Base-by-base conservation (phyloP, 2,113 vertebrate species). In the Nothoprocta pentlandii region DNA sequence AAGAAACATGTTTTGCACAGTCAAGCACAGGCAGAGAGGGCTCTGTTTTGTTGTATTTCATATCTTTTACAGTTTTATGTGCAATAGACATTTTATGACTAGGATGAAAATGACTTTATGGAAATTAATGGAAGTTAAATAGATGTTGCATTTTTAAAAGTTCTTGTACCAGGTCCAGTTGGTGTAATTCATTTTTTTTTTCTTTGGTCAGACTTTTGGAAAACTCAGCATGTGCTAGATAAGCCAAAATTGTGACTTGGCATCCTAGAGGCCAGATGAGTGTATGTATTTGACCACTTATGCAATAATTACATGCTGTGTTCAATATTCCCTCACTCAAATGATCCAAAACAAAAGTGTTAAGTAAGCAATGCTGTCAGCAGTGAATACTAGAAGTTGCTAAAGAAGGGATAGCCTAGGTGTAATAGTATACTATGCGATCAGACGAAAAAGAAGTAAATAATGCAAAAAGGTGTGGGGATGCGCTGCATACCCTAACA, bases 81-180 rank as follows among this genome's bases (percentile, higher is more conserved):
- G 21, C 16, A 58, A 8, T 21, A 16, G 10, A 14, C 61, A 75
- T 78, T 80, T 85, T 76, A 94, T 68, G 78, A 94, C 79, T 9
- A 83, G 34, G 25, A 51, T 49, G 85, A 81, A 7, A 81, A 73
- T 62, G 4, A 14, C 39, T 56, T 73, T 75, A 42, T 51, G 71
- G 85, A 90, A 95, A 91, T 36, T 14, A 73, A n/a, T 28, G 22
- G n/a, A 94, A 87, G 41, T 34, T 85, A 84, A 71, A 67, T 58
- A 80, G 76, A 70, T 6, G 4, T 9, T 70, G 23, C 16, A 21
- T 84, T 92, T 79, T 32, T 11, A 66, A 92, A 91, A 75, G 36
- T 54, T 81, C 47, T 84, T 66, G 36, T 68, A 82, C 56, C 62
- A 68, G 36, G 34, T 49, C 46, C 74, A 84, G 14, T 46, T 89